Percentiles rank a stretch among this genome's conserved stretches.
These are phyloP conservation scores for Folsomia candida DNA, from an alignment of 2,888 invertebrate species.

Conservation along the genomic window DNA sequence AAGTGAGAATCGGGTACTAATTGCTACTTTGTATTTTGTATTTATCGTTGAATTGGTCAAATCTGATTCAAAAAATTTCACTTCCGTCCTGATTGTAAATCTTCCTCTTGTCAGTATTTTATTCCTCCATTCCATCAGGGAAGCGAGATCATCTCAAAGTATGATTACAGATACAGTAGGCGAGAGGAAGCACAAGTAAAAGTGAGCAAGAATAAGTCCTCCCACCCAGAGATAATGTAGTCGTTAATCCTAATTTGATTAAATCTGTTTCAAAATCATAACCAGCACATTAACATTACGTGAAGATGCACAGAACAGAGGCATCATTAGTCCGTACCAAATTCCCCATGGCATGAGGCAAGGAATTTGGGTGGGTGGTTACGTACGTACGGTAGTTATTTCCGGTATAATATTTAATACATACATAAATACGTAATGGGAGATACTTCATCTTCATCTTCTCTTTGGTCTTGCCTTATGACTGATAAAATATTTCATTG, in stretches of 20 bases:
- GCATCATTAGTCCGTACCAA: not conserved
- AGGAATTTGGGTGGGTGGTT: too few species aligned
- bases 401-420: too few species aligned
- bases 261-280: not conserved
- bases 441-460: too few species aligned
- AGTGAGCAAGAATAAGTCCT: not conserved
- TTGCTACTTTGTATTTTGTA: not conserved
- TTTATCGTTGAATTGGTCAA: not conserved
- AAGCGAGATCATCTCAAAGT: too few species aligned
- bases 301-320: not conserved
- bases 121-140: too few species aligned
- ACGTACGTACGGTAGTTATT: too few species aligned
- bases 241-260: constrained; percentile 1
- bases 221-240: not conserved
- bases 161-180: too few species aligned
- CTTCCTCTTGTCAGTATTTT: too few species aligned
- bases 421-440: too few species aligned
- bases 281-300: not conserved
- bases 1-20: not conserved
- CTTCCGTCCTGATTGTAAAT: not conserved
- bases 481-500: too few species aligned
- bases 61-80: not conserved
- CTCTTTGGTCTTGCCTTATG: too few species aligned
- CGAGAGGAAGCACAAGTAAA: not conserved
- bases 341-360: too few species aligned